phyloP scores from a whole-genome alignment of 2,888 invertebrate species.

The Spilosoma lubricipeda region DNA sequence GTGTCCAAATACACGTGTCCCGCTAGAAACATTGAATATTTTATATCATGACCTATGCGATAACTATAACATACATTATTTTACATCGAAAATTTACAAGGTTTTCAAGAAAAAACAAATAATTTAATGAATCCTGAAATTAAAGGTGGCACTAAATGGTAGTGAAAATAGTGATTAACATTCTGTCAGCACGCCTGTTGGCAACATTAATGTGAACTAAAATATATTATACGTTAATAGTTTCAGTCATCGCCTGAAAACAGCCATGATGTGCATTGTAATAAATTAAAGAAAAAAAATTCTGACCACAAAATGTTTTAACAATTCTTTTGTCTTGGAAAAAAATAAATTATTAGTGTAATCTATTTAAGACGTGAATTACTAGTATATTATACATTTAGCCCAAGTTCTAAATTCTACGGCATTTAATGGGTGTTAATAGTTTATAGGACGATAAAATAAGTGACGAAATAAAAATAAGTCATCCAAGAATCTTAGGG shows the following conservation, averaged over 20 bases:
- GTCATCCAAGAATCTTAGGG: conserved; percentile 1
- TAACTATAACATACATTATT: conserved; percentile 30
- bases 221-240: conserved; percentile 46
- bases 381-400: conserved; percentile 22
- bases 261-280: conserved; percentile 38
- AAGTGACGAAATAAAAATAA: neutral
- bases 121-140: conserved; percentile 37
- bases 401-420: conserved; percentile 17
- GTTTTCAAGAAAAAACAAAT: conserved; percentile 20
- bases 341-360: conserved; percentile 36
- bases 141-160: conserved; percentile 28
- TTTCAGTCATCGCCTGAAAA: conserved; percentile 41
- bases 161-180: conserved; percentile 3
- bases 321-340: conserved; percentile 42
- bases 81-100: conserved; percentile 28
- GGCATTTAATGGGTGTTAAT: conserved; percentile 21
- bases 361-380: conserved; percentile 27
- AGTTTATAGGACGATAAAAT: neutral
- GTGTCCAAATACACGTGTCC: conserved; percentile 54
- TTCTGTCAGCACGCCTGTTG: conserved; percentile 27
- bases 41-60: conserved; percentile 43
- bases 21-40: conserved; percentile 42
- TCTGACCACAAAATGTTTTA: conserved; percentile 42
- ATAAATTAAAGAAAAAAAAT: conserved; percentile 44
- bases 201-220: conserved; percentile 34